Conservation (phyloP, 1,140 invertebrate species). For the Colletes latitarsis region DNA sequence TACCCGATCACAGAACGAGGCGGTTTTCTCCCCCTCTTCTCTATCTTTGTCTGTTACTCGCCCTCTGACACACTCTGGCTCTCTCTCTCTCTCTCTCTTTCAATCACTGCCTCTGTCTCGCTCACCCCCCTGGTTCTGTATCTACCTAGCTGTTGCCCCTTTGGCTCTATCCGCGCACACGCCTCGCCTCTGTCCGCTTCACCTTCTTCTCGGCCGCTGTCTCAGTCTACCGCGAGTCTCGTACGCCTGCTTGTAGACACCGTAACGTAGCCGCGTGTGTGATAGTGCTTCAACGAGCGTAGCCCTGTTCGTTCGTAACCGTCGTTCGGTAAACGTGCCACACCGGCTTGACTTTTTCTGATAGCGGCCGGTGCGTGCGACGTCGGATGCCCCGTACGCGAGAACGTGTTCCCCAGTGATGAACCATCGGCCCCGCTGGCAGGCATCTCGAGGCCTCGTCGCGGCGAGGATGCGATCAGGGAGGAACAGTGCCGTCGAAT, state of each 20-base stretch:
- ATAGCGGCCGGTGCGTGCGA: conserved; percentile 23
- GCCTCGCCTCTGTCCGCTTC: conserved; percentile 45
- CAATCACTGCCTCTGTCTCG: conserved; percentile 9
- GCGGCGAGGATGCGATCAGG: neutral
- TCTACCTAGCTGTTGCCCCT: conserved; percentile 45
- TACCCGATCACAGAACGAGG: conserved; percentile 59
- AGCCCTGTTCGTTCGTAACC: neutral
- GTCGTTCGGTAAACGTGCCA: neutral
- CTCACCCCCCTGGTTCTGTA: conserved; percentile 14
- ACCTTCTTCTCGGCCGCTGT: conserved; percentile 48
- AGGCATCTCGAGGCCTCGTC: neutral
- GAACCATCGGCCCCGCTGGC: neutral
- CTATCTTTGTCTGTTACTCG: conserved; percentile 10
- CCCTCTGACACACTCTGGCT: neutral
- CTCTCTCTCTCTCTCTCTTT: neutral
- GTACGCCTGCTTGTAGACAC: conserved; percentile 42
- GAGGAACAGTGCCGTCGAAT: neutral
- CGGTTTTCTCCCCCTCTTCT: conserved; percentile 46
- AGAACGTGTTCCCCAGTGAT: neutral
- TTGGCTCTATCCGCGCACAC: conserved; percentile 48
- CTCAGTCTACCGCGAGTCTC: conserved; percentile 61
- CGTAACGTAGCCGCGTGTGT: conserved; percentile 34
- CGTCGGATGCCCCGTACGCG: conserved; percentile 13
- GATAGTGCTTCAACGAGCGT: conserved; percentile 10
- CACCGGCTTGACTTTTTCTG: conserved; percentile 8